A percentile compares a stretch with the other conserved stretches of the same genome.
Conservation (phyloP, 2,888 invertebrate species). For the Elegia similella region DNA sequence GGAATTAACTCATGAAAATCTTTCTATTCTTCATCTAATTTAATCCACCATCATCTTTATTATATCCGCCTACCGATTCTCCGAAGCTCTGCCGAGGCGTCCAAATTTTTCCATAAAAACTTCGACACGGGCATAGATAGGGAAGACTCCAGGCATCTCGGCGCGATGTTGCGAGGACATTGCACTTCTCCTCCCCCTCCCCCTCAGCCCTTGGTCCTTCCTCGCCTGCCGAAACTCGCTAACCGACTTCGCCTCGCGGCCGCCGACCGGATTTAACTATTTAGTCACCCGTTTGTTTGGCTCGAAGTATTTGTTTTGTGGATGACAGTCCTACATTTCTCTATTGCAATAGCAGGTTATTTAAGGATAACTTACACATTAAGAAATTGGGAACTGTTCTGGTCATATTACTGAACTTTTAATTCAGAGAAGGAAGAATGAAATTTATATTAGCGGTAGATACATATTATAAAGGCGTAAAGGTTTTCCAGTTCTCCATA, state of each 20-base stretch:
- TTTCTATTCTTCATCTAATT: neutral
- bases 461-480: too few relatives aligned
- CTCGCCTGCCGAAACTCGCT: constrained; percentile 72
- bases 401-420: too few relatives aligned
- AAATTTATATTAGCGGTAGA: too few relatives aligned
- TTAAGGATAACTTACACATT: neutral
- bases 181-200: constrained; percentile 69
- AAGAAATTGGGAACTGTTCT: neutral
- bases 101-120: constrained; percentile 49
- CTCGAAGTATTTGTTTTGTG: constrained; percentile 25
- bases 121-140: constrained; percentile 47
- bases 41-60: neutral
- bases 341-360: constrained; percentile 20
- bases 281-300: constrained; percentile 49
- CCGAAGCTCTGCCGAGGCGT: constrained; percentile 21
- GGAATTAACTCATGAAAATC: neutral
- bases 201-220: constrained; percentile 59
- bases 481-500: too few relatives aligned
- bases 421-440: too few relatives aligned
- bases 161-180: constrained; percentile 77
- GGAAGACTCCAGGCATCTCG: constrained; percentile 63
- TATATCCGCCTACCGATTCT: constrained; percentile 8
- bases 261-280: constrained; percentile 72
- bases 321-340: constrained; percentile 26
- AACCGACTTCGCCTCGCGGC: constrained; percentile 57